Conservation (phyloP, 2,797 vertebrate species). For the Neosilurus hyrtlii region DNA sequence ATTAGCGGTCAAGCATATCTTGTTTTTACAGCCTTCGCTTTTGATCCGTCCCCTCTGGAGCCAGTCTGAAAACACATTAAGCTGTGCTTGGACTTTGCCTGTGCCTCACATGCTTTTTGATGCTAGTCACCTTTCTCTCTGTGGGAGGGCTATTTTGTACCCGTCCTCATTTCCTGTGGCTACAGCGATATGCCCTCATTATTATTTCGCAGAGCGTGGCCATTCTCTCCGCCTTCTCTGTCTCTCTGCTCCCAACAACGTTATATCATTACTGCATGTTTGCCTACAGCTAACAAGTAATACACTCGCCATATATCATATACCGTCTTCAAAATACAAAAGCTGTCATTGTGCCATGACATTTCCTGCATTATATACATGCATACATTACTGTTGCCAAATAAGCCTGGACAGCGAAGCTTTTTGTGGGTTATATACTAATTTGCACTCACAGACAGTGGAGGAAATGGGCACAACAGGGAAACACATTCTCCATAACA, state of each 20-base stretch:
- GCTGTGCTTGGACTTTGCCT: neutral
- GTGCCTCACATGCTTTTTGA: slow-evolving; percentile 13
- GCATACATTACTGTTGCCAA: slow-evolving; percentile 9
- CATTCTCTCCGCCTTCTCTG: neutral
- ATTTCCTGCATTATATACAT: neutral
- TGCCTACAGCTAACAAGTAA: neutral
- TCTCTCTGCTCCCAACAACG: neutral
- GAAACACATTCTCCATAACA: neutral
- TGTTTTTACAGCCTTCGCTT: neutral
- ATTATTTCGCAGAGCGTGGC: slow-evolving; percentile 14
- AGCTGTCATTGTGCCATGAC: slow-evolving; percentile 5
- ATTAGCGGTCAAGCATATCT: slow-evolving; percentile 2
- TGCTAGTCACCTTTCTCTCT: slow-evolving; percentile 31
- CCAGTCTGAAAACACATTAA: slow-evolving; percentile 12
- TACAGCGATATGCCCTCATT: slow-evolving; percentile 27
- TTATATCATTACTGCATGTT: slow-evolving; percentile 15
- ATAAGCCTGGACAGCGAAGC: slow-evolving; percentile 1
- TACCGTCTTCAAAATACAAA: slow-evolving; percentile 14
- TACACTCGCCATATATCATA: neutral
- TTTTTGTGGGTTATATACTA: too few relatives aligned
- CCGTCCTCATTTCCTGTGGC: slow-evolving; percentile 3
- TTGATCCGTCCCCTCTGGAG: neutral
- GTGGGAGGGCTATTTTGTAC: slow-evolving; percentile 24
- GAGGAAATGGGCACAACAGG: neutral
- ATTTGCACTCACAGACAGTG: neutral